Evolutionary conservation across 2,888 invertebrate genomes (phyloP).

Genomic region (Perithous albicinctus): DNA sequence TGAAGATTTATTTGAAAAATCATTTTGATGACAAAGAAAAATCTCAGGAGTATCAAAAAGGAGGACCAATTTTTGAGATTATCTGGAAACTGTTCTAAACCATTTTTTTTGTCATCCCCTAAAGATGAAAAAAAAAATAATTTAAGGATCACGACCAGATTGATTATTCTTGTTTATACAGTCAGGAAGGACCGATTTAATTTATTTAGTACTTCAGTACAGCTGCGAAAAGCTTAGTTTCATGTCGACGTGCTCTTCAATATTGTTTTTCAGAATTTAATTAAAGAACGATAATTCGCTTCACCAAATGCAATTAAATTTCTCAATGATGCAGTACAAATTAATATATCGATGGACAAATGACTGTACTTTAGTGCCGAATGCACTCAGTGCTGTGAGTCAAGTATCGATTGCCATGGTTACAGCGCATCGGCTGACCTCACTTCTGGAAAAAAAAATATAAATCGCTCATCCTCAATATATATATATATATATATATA

Average conservation of each 20-base stretch:
- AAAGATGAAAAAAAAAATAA: too few species aligned
- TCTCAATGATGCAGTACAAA: background rate
- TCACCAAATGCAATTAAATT: background rate
- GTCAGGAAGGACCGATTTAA: background rate
- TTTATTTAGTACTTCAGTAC: background rate
- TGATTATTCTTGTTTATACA: background rate
- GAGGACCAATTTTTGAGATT: too few species aligned
- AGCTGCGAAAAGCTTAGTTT: background rate
- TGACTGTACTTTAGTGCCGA: background rate
- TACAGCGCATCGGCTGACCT: constrained; percentile 61
- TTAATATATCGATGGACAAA: background rate
- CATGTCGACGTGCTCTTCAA: background rate
- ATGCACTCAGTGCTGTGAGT: constrained; percentile 6
- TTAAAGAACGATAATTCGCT: constrained; percentile 5
- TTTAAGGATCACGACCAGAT: background rate
- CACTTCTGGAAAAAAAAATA: constrained; percentile 63
- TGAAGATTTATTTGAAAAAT: too few species aligned
- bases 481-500: too few species aligned
- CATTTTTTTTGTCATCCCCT: too few species aligned
- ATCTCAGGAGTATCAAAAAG: too few species aligned
- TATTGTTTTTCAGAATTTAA: background rate
- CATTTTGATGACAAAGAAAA: too few species aligned
- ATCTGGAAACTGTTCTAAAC: too few species aligned
- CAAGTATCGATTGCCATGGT: constrained; percentile 57
- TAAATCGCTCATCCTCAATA: constrained; percentile 65